Conservation (phyloP, 2,888 invertebrate genomes). For the Phasia obesa region DNA sequence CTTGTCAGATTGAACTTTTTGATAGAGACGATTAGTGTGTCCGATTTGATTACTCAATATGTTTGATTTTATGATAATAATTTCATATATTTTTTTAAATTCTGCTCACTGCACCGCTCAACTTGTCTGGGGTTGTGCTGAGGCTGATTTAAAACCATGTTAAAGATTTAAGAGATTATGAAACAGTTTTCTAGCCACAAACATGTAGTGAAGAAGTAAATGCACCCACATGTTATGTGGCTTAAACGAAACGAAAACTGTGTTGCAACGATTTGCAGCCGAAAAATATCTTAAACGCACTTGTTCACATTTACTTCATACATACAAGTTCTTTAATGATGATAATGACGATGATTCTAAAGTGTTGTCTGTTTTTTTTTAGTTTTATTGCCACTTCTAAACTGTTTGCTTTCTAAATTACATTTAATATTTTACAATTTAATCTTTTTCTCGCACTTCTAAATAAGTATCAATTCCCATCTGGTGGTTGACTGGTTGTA, state of each 20-base stretch:
- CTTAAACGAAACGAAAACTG: slow-evolving; percentile 23
- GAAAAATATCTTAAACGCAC: slow-evolving; percentile 47
- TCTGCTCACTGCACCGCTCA: not conserved
- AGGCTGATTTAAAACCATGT: slow-evolving; percentile 54
- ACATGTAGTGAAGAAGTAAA: slow-evolving; percentile 31
- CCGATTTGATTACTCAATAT: slow-evolving; percentile 80
- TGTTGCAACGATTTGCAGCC: slow-evolving; percentile 42
- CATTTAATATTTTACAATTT: slow-evolving; percentile 59
- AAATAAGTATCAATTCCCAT: slow-evolving; percentile 32
- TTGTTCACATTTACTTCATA: slow-evolving; percentile 57
- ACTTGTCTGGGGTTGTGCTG: slow-evolving; percentile 39
- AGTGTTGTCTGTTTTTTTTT: slow-evolving; percentile 12
- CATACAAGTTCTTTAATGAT: slow-evolving; percentile 12
- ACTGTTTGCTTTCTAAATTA: slow-evolving; percentile 62
- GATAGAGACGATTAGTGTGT: slow-evolving; percentile 64
- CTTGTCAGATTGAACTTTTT: slow-evolving; percentile 68
- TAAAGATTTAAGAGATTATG: slow-evolving; percentile 66
- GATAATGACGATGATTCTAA: slow-evolving; percentile 19
- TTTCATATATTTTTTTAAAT: slow-evolving; percentile 19
- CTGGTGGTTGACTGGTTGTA: slow-evolving; percentile 22
- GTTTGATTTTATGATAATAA: slow-evolving; percentile 78
- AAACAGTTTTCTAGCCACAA: slow-evolving; percentile 44
- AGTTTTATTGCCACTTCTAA: slow-evolving; percentile 54
- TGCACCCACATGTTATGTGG: slow-evolving; percentile 52
- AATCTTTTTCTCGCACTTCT: slow-evolving; percentile 38